Conservation (phyloP, 2,888 invertebrate species). For the Drosophila infuscata region DNA sequence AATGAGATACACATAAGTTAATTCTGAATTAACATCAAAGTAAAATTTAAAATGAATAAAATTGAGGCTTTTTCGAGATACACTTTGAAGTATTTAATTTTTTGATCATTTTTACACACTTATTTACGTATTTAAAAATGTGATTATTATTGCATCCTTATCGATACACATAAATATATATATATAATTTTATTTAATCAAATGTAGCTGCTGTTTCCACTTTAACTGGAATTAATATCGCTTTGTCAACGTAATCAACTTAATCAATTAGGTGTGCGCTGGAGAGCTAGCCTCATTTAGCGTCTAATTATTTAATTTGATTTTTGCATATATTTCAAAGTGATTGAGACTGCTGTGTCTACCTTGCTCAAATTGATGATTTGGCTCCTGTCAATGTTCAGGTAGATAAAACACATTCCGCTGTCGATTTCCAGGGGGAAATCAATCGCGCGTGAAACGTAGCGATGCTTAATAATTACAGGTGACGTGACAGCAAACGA, state of each 20-base stretch:
- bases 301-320: slow-evolving; percentile 71
- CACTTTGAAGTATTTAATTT: background rate
- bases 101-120: background rate
- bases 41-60: background rate
- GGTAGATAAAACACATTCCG: slow-evolving; percentile 30
- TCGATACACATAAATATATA: background rate
- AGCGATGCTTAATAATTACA: slow-evolving; percentile 66
- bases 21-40: background rate
- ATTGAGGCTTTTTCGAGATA: background rate
- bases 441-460: slow-evolving; percentile 65
- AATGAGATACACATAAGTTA: too few relatives aligned
- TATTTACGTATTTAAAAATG: background rate
- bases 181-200: background rate
- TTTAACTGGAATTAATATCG: slow-evolving; percentile 46
- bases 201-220: slow-evolving; percentile 3
- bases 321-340: slow-evolving; percentile 62
- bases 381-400: slow-evolving; percentile 16
- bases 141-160: background rate
- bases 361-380: slow-evolving; percentile 23
- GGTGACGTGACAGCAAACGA: slow-evolving; percentile 38
- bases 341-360: slow-evolving; percentile 37
- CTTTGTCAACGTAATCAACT: slow-evolving; percentile 66
- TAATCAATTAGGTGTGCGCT: slow-evolving; percentile 69
- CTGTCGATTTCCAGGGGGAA: slow-evolving; percentile 46
- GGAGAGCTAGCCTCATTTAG: slow-evolving; percentile 39